A percentile compares a stretch with the other conserved stretches of the same genome.
phyloP scores from a whole-genome alignment of 2,113 vertebrate genomes.

The Phyllopteryx taeniolatus region DNA sequence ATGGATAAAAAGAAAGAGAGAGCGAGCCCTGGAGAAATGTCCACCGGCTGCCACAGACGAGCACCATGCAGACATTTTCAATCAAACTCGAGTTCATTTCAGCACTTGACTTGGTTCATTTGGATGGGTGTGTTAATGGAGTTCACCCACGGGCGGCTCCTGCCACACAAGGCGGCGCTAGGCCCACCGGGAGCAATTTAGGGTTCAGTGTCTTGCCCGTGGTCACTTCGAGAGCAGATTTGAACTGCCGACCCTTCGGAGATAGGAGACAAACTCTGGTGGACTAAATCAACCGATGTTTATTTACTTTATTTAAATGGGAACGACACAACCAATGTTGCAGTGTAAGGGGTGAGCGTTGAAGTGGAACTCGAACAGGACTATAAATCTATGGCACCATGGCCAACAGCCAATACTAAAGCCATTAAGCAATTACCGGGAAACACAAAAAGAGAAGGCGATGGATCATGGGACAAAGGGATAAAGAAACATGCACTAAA shows the following conservation, averaged over 20 bases:
- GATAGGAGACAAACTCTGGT: not conserved
- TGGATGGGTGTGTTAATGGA: not conserved
- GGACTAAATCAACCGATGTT: not conserved
- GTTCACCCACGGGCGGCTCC: too few relatives aligned
- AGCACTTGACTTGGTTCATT: not conserved
- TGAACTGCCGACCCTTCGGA: too few relatives aligned
- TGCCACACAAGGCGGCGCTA: too few relatives aligned
- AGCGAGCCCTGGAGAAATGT: too few relatives aligned
- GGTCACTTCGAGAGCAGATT: too few relatives aligned
- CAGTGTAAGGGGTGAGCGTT: constrained; percentile 1
- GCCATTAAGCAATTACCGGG: constrained; percentile 69
- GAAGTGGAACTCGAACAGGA: constrained; percentile 46
- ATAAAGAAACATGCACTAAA: not conserved
- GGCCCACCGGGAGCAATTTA: too few relatives aligned
- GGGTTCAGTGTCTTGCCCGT: too few relatives aligned
- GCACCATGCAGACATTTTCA: not conserved
- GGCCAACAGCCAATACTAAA: constrained; percentile 57
- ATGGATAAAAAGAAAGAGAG: too few relatives aligned
- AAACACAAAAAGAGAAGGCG: constrained; percentile 31
- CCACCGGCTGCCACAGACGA: not conserved
- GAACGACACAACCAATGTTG: too few relatives aligned
- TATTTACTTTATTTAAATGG: too few relatives aligned
- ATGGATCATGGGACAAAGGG: constrained; percentile 37
- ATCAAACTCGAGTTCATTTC: not conserved
- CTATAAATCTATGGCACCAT: constrained; percentile 46